Percentiles rank a stretch among this genome's conserved stretches.
Conservation (phyloP, 1,140 invertebrate species). For the Chelonus insularis region DNA sequence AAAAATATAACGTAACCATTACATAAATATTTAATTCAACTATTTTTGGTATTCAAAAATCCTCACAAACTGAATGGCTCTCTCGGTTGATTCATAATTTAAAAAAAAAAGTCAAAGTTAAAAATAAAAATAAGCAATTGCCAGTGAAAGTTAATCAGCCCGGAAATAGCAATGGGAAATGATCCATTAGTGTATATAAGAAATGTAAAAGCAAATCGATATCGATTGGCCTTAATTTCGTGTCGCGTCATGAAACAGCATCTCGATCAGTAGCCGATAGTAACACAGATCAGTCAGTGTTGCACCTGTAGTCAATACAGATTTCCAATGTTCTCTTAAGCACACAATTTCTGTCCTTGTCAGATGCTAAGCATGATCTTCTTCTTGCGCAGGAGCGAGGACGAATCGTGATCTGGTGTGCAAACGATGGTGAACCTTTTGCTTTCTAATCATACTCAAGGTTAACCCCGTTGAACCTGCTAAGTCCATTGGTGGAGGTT, state of each 20-base stretch:
- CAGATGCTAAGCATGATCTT: background rate
- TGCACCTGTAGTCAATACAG: background rate
- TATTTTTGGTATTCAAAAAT: too few species aligned
- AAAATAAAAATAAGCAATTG: too few species aligned
- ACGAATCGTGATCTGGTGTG: constrained; percentile 49
- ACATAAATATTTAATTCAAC: too few species aligned
- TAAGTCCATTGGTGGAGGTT: constrained; percentile 2
- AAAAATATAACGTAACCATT: too few species aligned
- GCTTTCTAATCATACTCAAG: constrained; percentile 57
- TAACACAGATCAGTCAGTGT: background rate
- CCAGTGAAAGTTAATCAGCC: constrained; percentile 1
- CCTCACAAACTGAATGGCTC: too few species aligned
- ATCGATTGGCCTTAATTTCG: background rate
- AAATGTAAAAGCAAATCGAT: background rate
- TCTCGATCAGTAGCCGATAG: constrained; percentile 16
- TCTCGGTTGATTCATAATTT: too few species aligned
- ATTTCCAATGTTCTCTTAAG: too few species aligned
- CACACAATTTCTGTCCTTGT: background rate
- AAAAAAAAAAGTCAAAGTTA: too few species aligned
- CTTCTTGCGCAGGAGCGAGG: constrained; percentile 39
- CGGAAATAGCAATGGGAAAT: constrained; percentile 6
- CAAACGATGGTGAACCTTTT: constrained; percentile 44
- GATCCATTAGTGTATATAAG: background rate
- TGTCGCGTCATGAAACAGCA: too few species aligned
- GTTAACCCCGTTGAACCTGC: constrained; percentile 49